phyloP scores from a whole-genome alignment of 2,888 invertebrate species.

The Caenorhabditis sp. region DNA sequence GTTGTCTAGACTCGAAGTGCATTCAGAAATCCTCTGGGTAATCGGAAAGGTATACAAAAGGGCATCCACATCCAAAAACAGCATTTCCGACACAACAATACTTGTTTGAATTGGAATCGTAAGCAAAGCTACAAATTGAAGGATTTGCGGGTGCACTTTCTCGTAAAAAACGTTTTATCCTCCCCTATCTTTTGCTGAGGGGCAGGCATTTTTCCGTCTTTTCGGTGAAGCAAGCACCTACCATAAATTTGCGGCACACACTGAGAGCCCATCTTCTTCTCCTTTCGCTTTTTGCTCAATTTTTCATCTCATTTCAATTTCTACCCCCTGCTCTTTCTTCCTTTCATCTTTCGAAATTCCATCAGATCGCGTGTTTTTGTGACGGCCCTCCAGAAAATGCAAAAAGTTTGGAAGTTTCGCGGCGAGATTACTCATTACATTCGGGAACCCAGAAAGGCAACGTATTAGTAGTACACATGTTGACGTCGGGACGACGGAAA shows the following conservation, averaged over 20 bases:
- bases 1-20: no score
- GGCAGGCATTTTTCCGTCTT: conserved; percentile 39
- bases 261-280: conserved; percentile 15
- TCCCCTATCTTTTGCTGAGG: not conserved
- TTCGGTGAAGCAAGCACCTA: conserved; percentile 31
- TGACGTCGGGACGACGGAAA: no score
- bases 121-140: no score
- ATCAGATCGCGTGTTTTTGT: conserved; percentile 12
- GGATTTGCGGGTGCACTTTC: conserved; percentile 24
- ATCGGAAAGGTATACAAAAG: no score
- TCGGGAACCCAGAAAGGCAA: no score
- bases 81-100: no score
- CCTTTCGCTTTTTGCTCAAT: conserved; percentile 16
- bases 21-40: no score
- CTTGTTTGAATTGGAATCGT: no score
- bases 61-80: no score
- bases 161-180: conserved; percentile 25
- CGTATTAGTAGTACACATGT: conserved; percentile 11
- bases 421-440: not conserved
- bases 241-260: conserved; percentile 39
- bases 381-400: not conserved
- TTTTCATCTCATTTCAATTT: conserved; percentile 36
- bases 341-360: conserved; percentile 19
- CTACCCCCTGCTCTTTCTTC: not conserved
- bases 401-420: not conserved